A percentile compares a stretch with the other conserved stretches of the same genome.
phyloP scores from a whole-genome alignment of 1,140 invertebrate species.

The Drosophila paulistorum region DNA sequence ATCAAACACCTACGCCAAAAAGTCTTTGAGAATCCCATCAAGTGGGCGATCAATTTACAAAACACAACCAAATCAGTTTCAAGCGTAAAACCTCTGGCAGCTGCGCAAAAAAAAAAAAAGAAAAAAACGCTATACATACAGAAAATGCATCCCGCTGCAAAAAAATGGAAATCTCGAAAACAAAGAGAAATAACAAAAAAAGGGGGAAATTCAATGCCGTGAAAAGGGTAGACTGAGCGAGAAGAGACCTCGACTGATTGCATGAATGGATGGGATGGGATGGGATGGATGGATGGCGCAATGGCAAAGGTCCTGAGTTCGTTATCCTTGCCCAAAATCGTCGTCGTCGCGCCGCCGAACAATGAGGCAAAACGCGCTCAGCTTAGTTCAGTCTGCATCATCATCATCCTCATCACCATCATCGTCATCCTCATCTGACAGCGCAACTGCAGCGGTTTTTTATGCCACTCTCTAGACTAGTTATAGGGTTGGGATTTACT shows the following conservation, averaged over 20 bases:
- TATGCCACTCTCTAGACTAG: slow-evolving; percentile 24
- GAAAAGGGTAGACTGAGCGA: slow-evolving; percentile 67
- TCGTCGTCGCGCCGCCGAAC: slow-evolving; percentile 40
- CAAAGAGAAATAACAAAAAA: slow-evolving; percentile 64
- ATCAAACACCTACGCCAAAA: slow-evolving; percentile 57
- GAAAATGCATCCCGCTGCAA: slow-evolving; percentile 51
- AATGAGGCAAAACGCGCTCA: slow-evolving; percentile 49
- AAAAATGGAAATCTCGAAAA: slow-evolving; percentile 42
- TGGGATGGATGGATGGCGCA: not conserved
- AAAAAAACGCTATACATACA: not conserved
- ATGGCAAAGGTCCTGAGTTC: slow-evolving; percentile 45
- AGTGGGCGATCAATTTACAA: slow-evolving; percentile 62
- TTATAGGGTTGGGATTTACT: slow-evolving; percentile 66
- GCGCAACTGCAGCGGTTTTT: slow-evolving; percentile 61
- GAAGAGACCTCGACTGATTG: slow-evolving; percentile 26
- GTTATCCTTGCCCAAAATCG: slow-evolving; percentile 66
- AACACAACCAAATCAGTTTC: slow-evolving; percentile 24
- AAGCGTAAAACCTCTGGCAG: slow-evolving; percentile 53
- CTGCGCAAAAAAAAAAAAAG: slow-evolving; percentile 44
- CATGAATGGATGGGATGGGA: slow-evolving; percentile 1
- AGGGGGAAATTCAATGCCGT: slow-evolving; percentile 77
- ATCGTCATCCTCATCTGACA: slow-evolving; percentile 39
- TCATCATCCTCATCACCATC: slow-evolving; percentile 1
- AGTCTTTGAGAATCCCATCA: slow-evolving; percentile 44
- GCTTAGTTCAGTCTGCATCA: slow-evolving; percentile 39